These are phyloP conservation scores for Cybosia mesomella DNA, from an alignment of 2,888 invertebrate genomes.

Conservation along the genomic window DNA sequence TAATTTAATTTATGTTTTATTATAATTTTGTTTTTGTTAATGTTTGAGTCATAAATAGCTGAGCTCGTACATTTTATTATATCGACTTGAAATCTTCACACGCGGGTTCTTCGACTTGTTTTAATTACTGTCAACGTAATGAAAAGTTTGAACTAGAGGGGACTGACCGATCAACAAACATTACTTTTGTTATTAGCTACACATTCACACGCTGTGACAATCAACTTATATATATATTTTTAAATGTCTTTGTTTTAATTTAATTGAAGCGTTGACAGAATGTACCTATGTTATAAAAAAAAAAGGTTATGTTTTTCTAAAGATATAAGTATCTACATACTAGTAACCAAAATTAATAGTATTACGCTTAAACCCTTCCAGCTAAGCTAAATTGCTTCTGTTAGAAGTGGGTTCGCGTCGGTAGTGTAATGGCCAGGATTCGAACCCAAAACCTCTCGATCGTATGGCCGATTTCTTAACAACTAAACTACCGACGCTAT, in stretches of 20 bases:
- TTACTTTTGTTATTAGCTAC: slow-evolving; percentile 16
- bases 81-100: slow-evolving; percentile 25
- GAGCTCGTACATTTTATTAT: slow-evolving; percentile 13
- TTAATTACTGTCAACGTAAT: slow-evolving; percentile 34
- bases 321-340: too few species aligned
- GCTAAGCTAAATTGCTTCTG: too few species aligned
- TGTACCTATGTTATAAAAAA: neutral
- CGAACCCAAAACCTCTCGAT: too few species aligned
- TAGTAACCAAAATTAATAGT: too few species aligned
- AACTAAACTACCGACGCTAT: too few species aligned
- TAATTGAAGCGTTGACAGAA: slow-evolving; percentile 9
- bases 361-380: too few species aligned
- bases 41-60: too few species aligned
- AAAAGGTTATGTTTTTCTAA: neutral
- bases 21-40: neutral
- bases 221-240: slow-evolving; percentile 14
- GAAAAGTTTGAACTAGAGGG: slow-evolving; percentile 17
- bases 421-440: too few species aligned
- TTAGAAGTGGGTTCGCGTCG: too few species aligned
- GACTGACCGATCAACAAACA: slow-evolving; percentile 20
- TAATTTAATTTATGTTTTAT: neutral
- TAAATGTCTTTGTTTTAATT: slow-evolving; percentile 12
- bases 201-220: slow-evolving; percentile 45
- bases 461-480: too few species aligned
- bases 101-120: slow-evolving; percentile 14